These are phyloP conservation scores for Aphaenogaster rudis DNA, from an alignment of 1,140 invertebrate species.

Conservation along the genomic window DNA sequence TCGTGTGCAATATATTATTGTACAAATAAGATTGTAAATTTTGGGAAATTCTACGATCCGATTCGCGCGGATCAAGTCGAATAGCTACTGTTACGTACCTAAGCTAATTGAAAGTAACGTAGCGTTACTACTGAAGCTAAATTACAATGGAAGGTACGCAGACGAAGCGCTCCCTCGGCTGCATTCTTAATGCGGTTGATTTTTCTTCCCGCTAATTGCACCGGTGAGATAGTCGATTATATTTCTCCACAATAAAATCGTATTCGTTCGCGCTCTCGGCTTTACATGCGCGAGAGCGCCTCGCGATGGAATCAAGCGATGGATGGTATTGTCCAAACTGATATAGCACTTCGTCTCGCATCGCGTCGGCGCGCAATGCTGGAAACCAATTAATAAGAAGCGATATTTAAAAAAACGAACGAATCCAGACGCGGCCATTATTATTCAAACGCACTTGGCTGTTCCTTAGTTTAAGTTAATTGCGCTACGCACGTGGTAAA, in stretches of 20 bases:
- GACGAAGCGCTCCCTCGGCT: slow-evolving; percentile 48
- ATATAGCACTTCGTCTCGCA: slow-evolving; percentile 32
- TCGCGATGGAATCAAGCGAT: slow-evolving; percentile 36
- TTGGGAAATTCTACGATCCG: not conserved
- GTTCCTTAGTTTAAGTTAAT: slow-evolving; percentile 54
- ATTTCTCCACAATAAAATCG: slow-evolving; percentile 60
- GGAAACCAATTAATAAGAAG: slow-evolving; percentile 56
- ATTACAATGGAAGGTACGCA: slow-evolving; percentile 58
- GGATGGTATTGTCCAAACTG: slow-evolving; percentile 42
- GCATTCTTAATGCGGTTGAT: slow-evolving; percentile 63
- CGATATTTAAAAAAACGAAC: not conserved
- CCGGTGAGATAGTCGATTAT: slow-evolving; percentile 62
- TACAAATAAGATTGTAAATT: not conserved
- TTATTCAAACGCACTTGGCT: slow-evolving; percentile 54
- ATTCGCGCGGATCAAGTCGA: slow-evolving; percentile 30
- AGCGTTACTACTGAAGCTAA: slow-evolving; percentile 58
- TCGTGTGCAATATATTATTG: not conserved
- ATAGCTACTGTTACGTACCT: slow-evolving; percentile 26
- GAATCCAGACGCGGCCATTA: slow-evolving; percentile 42
- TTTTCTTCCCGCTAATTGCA: slow-evolving; percentile 55
- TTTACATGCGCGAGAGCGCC: slow-evolving; percentile 38
- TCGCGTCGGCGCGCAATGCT: slow-evolving; percentile 8
- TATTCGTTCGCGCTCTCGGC: slow-evolving; percentile 25
- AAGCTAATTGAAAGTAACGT: slow-evolving; percentile 63
- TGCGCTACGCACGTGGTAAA: slow-evolving; percentile 60